phyloP scores from a whole-genome alignment of 64 coral and sea anemone genomes.

The Orbicella faveolata region DNA sequence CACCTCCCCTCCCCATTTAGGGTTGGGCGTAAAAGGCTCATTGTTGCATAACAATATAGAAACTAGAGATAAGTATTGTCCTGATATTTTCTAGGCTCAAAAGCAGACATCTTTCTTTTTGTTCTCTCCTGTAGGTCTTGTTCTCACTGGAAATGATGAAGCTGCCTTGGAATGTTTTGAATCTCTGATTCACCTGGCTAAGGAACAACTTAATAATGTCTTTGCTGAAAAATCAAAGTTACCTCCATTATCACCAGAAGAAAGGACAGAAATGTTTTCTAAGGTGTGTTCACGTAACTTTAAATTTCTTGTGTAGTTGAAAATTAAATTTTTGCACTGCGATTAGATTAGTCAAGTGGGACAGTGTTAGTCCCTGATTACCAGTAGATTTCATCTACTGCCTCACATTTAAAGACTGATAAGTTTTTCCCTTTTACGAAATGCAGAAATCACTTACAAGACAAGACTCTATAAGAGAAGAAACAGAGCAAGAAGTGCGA shows the following conservation, averaged over 20 bases:
- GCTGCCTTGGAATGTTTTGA: conserved; percentile 83
- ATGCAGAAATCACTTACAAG: conserved; percentile 4
- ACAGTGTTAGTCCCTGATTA: too few relatives aligned
- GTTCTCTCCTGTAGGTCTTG: conserved; percentile 35
- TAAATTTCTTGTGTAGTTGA: background rate
- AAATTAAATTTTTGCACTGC: too few relatives aligned
- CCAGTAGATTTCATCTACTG: background rate
- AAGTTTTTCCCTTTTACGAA: background rate
- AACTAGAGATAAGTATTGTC: too few relatives aligned
- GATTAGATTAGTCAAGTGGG: too few relatives aligned
- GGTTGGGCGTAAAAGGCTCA: too few relatives aligned
- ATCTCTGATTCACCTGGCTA: conserved; percentile 78
- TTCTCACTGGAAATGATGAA: conserved; percentile 71
- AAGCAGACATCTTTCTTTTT: too few relatives aligned
- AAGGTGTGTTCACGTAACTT: conserved; percentile 4
- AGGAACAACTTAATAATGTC: conserved; percentile 74
- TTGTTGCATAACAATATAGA: too few relatives aligned
- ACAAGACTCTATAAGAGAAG: background rate
- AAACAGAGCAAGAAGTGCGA: background rate
- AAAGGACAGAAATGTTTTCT: background rate
- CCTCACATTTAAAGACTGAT: background rate
- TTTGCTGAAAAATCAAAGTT: conserved; percentile 66
- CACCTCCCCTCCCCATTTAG: too few relatives aligned
- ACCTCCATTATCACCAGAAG: conserved; percentile 19
- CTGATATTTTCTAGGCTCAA: too few relatives aligned